Conservation (phyloP, 2,888 invertebrate species). For the Aplocera efformata region DNA sequence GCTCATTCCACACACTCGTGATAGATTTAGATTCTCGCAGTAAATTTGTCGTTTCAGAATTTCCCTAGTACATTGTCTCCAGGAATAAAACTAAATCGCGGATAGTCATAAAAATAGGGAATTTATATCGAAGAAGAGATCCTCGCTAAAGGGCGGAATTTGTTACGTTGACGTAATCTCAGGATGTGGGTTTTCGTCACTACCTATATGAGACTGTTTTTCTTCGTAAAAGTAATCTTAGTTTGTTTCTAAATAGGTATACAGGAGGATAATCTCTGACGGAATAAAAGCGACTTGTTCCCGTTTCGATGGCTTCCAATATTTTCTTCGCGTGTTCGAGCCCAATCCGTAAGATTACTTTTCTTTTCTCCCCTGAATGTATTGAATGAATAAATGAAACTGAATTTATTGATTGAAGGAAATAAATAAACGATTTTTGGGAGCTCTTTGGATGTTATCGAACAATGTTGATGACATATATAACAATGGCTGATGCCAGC, state of each 20-base stretch:
- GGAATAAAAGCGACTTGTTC: slow-evolving; percentile 50
- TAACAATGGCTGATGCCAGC: too few species aligned
- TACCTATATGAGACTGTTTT: neutral
- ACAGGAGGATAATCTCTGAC: slow-evolving; percentile 44
- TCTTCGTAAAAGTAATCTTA: neutral
- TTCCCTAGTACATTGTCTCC: slow-evolving; percentile 14
- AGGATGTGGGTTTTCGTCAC: slow-evolving; percentile 1
- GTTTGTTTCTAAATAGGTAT: slow-evolving; percentile 24
- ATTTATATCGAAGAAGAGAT: slow-evolving; percentile 20
- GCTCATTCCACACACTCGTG: slow-evolving; percentile 6
- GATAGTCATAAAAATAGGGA: slow-evolving; percentile 21
- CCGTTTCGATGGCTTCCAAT: slow-evolving; percentile 59
- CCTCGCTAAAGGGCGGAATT: slow-evolving; percentile 15
- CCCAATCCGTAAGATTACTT: slow-evolving; percentile 60
- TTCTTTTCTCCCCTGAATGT: slow-evolving; percentile 49
- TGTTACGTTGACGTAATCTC: slow-evolving; percentile 13
- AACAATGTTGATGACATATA: too few species aligned
- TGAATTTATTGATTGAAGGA: slow-evolving; percentile 53
- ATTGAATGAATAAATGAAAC: slow-evolving; percentile 56
- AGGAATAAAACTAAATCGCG: slow-evolving; percentile 20
- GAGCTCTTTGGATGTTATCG: slow-evolving; percentile 24
- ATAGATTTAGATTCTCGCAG: slow-evolving; percentile 15
- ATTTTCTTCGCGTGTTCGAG: slow-evolving; percentile 62
- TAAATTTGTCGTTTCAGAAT: slow-evolving; percentile 13
- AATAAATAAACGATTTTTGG: slow-evolving; percentile 46